phyloP scores from a whole-genome alignment of 2,888 invertebrate genomes.

The Invenusta paracnida region DNA sequence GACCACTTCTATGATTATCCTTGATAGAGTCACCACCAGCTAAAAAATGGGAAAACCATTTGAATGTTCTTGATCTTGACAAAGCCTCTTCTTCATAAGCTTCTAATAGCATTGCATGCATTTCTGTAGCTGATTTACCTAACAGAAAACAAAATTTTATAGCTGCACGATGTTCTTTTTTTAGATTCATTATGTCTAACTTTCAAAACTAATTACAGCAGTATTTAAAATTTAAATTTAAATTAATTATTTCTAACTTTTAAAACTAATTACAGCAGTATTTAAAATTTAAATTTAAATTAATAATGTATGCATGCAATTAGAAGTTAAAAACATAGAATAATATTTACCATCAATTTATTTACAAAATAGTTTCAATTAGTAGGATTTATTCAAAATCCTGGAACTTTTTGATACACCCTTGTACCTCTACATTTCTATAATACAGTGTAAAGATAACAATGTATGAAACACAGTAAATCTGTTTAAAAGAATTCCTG shows the following conservation, averaged over 20 bases:
- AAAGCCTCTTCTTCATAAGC: not conserved
- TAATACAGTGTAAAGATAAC: no score
- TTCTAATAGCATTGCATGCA: slow-evolving; percentile 12
- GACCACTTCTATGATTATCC: slow-evolving; percentile 26
- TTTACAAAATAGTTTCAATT: no score
- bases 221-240: not conserved
- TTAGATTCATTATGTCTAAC: not conserved
- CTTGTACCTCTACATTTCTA: not conserved
- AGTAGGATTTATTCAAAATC: no score
- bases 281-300: no score
- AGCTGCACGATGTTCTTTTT: slow-evolving; percentile 5
- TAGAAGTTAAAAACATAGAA: not conserved
- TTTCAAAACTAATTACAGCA: slow-evolving; percentile 18
- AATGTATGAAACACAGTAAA: no score
- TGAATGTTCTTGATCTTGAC: slow-evolving; percentile 16
- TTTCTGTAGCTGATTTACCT: slow-evolving; percentile 1
- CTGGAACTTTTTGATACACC: not conserved
- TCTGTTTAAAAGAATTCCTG: no score
- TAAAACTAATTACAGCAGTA: no score
- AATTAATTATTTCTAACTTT: no score
- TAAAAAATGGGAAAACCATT: not conserved
- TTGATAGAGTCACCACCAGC: slow-evolving; percentile 13
- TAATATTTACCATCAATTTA: not conserved
- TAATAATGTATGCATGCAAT: not conserved
- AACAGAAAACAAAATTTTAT: not conserved